Evolutionary conservation across 2,888 invertebrate genomes (phyloP).

Genomic region (Conistra vaccinii): DNA sequence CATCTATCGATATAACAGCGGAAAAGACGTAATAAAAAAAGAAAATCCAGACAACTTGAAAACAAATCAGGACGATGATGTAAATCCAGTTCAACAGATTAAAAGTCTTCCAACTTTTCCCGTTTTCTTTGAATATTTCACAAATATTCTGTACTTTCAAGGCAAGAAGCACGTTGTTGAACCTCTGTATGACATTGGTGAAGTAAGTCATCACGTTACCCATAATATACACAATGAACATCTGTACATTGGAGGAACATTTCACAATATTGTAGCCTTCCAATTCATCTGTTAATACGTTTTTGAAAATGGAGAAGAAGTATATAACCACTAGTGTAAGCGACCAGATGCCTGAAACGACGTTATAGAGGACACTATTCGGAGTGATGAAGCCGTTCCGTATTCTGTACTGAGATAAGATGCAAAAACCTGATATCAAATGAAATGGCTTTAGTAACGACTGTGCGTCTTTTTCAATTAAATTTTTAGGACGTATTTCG

Average conservation of each 20-base stretch:
- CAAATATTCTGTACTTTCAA: conserved; percentile 22
- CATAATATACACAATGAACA: not conserved
- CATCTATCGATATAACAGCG: not conserved
- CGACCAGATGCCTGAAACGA: conserved; percentile 11
- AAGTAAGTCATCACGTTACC: not conserved
- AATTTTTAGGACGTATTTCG: not conserved
- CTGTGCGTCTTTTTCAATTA: conserved; percentile 2
- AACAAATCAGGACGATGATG: not conserved
- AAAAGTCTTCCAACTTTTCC: not conserved
- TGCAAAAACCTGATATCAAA: not conserved
- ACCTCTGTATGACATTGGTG: conserved; percentile 1
- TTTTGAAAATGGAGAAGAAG: not conserved
- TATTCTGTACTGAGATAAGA: conserved; percentile 14
- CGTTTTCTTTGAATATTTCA: not conserved
- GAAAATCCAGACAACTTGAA: not conserved
- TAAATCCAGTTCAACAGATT: conserved; percentile 4
- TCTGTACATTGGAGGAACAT: not conserved
- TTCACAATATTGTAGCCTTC: conserved; percentile 1
- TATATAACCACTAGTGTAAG: not conserved
- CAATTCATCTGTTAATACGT: not conserved
- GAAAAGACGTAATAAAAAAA: not conserved
- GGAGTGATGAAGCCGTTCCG: conserved; percentile 1
- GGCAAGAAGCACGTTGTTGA: conserved; percentile 8
- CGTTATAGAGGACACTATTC: conserved; percentile 4
- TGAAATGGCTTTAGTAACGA: conserved; percentile 15